Base-by-base conservation (phyloP, 2,113 vertebrate species). In the Bos javanicus region DNA sequence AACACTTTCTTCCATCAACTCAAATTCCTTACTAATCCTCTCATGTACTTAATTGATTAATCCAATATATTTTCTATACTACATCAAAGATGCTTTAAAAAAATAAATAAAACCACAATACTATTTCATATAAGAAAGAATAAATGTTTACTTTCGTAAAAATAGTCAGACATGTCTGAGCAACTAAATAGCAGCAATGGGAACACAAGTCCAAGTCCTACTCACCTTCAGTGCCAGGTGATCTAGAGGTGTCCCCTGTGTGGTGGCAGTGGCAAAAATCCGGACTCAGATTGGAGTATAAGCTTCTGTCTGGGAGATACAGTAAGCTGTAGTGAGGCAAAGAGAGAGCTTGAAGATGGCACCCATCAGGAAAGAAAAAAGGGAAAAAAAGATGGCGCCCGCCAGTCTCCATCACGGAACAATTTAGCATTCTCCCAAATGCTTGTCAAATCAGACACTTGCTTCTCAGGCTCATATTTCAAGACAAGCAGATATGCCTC, bases 351-450 rank as follows among this genome's bases (percentile, higher is more conserved):
- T 15, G 52, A 84, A 57, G 54, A 43, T 57, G n/a, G 54, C 23
- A 1, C n/a, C 14, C 4, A 57, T 14, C 7, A 84, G 14, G n/a
- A 17, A 28, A 57, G 2, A 43, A 26, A 57, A 84, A 84, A 43
- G 8, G 14, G 6, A 10, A 36, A 28, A 57, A 57, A 84, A 17
- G 52, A 39, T 26, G 82, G 23, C 0, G 0, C 52, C 13, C 0
- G 0, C 7, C 54, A 28, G n/a, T 43, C 36, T 83, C 82, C 8
- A n/a, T 57, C n/a, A 15, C 0, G 2, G 7, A 57, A 39, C 12
- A 57, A 5, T 36, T 57, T 39, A 11, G 25, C 54, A 10, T 14
- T 57, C 36, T 25, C 82, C n/a, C 54, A 84, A 28, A 84, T 28
- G 54, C 14, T 26, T 57, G 14, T 39, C 52, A 84, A 57, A 84